Evolutionary conservation across 1,140 invertebrate species (phyloP), one percentile per base, ranked within the genome.

Genomic region (Helicoverpa zea): DNA sequence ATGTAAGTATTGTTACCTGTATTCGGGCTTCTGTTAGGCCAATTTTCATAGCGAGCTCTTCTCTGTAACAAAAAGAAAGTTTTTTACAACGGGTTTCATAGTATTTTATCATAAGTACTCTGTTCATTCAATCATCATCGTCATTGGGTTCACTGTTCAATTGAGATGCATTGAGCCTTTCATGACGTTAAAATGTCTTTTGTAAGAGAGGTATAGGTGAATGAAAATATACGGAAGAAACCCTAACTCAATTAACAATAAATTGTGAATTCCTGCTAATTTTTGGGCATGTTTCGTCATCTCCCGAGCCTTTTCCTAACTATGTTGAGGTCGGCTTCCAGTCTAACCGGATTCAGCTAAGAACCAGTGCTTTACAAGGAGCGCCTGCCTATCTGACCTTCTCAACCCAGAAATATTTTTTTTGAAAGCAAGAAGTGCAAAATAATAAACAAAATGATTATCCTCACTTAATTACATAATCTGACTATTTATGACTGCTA

Each of bases 31-130:
- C 99, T 47, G 99, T 99, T 82, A 99, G 96, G 89, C 99, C 98
- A 88, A 99, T 98, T 94, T 99, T 98, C 97, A 99, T 98, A 23
- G 99, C 99, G 68, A 99, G 96, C 94, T 99, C 99, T 95, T 99
- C 99, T 91, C 99, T 98, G 97, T 81, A 97, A 97, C 90, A 95
- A 93, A 86, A 84, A 80, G 66, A 16, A 52, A n/a, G 29, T n/a
- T 73, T 35, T 11, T 30, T 5, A 72, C 14, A 23, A 73, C n/a
- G n/a, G 10, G 23, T 70, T 43, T 7, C 35, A 7, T 7, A 35
- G 35, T 35, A 7, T 35, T 7, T 43, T 43, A 7, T 54, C 52
- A 4, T 23, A 23, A 23, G 23, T 54, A 13, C 52, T 54, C n/a
- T 54, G 13, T 18, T 58, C 16, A 58, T 18, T 18, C 16, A 58